Percentiles rank a stretch among this genome's conserved stretches.
These are phyloP conservation scores for Hylia prasina DNA, from an alignment of 2,113 vertebrate genomes.

Conservation along the genomic window DNA sequence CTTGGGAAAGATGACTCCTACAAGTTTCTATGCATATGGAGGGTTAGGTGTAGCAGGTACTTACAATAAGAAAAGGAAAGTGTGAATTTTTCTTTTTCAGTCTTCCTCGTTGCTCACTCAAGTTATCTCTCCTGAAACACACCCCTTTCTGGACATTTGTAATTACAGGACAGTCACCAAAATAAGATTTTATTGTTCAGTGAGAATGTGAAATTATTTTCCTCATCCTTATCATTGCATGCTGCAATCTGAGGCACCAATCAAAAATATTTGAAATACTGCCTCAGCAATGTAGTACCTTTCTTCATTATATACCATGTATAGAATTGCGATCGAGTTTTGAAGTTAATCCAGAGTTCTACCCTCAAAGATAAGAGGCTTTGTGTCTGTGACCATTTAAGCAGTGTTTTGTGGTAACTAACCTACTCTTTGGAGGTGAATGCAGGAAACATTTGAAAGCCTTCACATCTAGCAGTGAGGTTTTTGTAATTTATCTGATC, in stretches of 20 bases:
- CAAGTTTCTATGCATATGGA: not conserved
- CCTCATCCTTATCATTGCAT: not conserved
- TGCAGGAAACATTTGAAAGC: not conserved
- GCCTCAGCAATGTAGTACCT: not conserved
- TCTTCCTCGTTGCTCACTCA: not conserved
- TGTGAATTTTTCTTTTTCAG: not conserved
- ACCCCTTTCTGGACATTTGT: not conserved
- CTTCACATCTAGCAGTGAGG: not conserved
- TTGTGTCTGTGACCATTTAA: not conserved
- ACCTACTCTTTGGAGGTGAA: not conserved
- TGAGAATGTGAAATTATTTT: not conserved
- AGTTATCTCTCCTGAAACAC: not conserved
- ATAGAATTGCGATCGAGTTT: not conserved
- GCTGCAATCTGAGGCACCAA: not conserved
- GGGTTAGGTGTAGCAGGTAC: not conserved
- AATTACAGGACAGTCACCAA: not conserved
- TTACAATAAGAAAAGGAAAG: not conserved
- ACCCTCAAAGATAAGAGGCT: not conserved
- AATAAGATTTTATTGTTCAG: not conserved
- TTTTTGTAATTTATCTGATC: not conserved
- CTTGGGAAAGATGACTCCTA: not conserved
- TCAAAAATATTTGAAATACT: conserved; percentile 13
- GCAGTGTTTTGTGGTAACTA: not conserved
- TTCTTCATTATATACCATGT: not conserved
- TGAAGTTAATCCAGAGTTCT: not conserved